phyloP scores from a whole-genome alignment of 1,140 invertebrate genomes.

The Meloidogyne floridensis region DNA sequence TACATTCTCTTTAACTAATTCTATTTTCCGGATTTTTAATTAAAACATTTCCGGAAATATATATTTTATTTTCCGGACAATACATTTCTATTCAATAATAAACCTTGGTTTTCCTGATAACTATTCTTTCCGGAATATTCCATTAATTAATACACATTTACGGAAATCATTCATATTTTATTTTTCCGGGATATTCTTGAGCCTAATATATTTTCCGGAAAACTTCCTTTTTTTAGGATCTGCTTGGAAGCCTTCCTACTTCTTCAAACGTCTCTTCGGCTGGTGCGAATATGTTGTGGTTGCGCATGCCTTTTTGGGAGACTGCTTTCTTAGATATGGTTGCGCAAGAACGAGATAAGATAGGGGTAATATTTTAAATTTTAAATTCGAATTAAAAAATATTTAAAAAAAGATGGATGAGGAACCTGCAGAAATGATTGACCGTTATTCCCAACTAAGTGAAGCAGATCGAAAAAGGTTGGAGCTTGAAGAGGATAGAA shows the following conservation, averaged over 20 bases:
- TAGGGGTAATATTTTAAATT: constrained; percentile 72
- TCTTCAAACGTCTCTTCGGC: not conserved
- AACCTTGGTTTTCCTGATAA: too few species aligned
- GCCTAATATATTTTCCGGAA: too few species aligned
- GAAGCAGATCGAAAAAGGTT: constrained; percentile 90
- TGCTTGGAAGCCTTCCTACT: constrained; percentile 27
- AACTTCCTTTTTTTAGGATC: not conserved
- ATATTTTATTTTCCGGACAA: too few species aligned
- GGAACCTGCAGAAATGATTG: constrained; percentile 98
- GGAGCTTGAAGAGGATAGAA: constrained; percentile 94
- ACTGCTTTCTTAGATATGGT: constrained; percentile 97
- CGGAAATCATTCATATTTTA: too few species aligned
- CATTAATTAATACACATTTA: too few species aligned
- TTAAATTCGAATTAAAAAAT: constrained; percentile 2
- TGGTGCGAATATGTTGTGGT: constrained; percentile 78
- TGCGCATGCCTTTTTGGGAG: constrained; percentile 99
- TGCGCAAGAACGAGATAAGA: constrained; percentile 95
- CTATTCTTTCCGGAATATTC: too few species aligned
- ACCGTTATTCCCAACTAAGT: constrained; percentile 88
- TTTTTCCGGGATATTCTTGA: too few species aligned
- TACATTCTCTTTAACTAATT: too few species aligned
- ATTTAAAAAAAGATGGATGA: constrained; percentile 81
- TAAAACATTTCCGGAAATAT: too few species aligned
- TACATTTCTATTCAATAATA: too few species aligned
- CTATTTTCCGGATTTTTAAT: too few species aligned